A percentile compares a stretch with the other conserved stretches of the same genome.
Evolutionary conservation across 1,140 invertebrate genomes (phyloP).

Genomic region (Achatina immaculata): DNA sequence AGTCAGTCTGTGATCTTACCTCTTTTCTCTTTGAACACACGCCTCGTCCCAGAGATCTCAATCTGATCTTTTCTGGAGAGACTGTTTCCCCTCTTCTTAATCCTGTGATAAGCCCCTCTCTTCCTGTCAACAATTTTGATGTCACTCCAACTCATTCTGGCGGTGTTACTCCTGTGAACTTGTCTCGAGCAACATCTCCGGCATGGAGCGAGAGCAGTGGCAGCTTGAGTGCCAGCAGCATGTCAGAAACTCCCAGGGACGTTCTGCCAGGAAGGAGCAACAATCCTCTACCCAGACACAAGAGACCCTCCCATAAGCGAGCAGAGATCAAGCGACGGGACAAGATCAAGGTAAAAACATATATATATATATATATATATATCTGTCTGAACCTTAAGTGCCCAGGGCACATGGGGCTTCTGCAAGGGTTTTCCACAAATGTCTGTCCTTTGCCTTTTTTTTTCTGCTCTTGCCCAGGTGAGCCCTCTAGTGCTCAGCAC

Average conservation of each 20-base stretch:
- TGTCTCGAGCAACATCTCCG: constrained; percentile 27
- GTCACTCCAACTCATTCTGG: constrained; percentile 25
- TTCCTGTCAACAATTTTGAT: background rate
- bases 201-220: constrained; percentile 40
- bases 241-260: background rate
- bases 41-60: constrained; percentile 9
- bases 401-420: no score
- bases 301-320: constrained; percentile 47
- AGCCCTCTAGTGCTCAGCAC: no score
- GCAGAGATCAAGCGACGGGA: constrained; percentile 48
- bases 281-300: constrained; percentile 42
- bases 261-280: background rate
- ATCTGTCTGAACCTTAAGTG: no score
- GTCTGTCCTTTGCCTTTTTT: no score
- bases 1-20: constrained; percentile 23
- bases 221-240: constrained; percentile 34
- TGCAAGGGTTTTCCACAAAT: no score
- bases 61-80: background rate
- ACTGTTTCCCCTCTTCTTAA: background rate
- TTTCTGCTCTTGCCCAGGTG: no score
- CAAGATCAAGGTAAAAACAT: constrained; percentile 46
- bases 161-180: constrained; percentile 22
- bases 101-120: background rate
- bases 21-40: constrained; percentile 28
- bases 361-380: no score